These are phyloP conservation scores for Triplophysa rosa DNA, from an alignment of 2,113 vertebrate species.

Conservation along the genomic window DNA sequence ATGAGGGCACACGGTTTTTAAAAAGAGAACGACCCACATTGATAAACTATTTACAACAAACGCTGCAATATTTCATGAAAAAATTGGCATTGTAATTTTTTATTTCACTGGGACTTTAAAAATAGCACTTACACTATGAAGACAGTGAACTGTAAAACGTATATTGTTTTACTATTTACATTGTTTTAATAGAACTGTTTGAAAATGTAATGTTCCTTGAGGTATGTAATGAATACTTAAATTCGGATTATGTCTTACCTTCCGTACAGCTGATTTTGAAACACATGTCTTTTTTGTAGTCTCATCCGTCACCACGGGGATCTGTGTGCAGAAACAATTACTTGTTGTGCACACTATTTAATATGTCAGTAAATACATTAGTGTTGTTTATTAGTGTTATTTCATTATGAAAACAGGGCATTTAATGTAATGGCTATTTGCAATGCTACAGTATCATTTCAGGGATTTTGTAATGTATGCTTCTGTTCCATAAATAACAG, in stretches of 20 bases:
- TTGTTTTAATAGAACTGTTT: background rate
- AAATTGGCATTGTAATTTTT: too few species aligned
- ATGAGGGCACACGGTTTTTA: too few species aligned
- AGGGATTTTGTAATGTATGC: background rate
- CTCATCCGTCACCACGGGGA: slow-evolving; percentile 70
- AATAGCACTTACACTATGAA: too few species aligned
- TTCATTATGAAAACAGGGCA: slow-evolving; percentile 1
- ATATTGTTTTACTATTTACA: too few species aligned
- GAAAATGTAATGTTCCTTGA: background rate
- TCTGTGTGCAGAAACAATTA: slow-evolving; percentile 62
- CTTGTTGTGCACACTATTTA: background rate
- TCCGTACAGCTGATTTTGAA: slow-evolving; percentile 57
- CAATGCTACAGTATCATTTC: background rate
- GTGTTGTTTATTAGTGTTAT: background rate
- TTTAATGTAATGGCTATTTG: background rate
- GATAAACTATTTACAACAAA: too few species aligned
- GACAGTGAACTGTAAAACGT: too few species aligned
- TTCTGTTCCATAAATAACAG: slow-evolving; percentile 27
- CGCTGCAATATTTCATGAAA: too few species aligned
- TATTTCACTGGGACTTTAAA: too few species aligned
- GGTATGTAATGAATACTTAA: background rate
- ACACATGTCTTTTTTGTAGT: slow-evolving; percentile 72
- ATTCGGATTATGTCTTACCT: slow-evolving; percentile 63
- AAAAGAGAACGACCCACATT: too few species aligned
- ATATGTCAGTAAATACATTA: background rate